Evolutionary conservation across 2,797 vertebrate species (phyloP).

Genomic region (Gadopsis marmoratus): DNA sequence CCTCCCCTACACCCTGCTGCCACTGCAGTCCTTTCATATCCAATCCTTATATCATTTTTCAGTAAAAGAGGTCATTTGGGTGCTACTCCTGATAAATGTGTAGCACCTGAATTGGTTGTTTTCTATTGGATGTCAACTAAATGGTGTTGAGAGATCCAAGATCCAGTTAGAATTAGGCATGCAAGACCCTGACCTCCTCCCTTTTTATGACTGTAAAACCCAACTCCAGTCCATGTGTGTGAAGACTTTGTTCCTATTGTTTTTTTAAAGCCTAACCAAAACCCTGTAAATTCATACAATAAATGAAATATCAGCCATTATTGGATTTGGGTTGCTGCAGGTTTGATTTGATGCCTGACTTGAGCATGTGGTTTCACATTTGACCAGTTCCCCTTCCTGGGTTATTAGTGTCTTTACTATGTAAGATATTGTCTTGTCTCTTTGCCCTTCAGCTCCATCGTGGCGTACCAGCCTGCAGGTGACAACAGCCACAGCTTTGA

Average conservation of each 20-base stretch:
- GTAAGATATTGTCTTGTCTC: neutral
- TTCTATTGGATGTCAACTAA: slow-evolving; percentile 18
- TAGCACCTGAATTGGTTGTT: slow-evolving; percentile 7
- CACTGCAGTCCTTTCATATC: slow-evolving; percentile 15
- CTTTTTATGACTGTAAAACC: slow-evolving; percentile 50
- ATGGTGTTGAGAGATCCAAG: slow-evolving; percentile 9
- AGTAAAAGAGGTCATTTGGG: slow-evolving; percentile 5
- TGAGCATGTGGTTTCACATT: slow-evolving; percentile 46
- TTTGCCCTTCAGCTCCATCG: slow-evolving; percentile 89
- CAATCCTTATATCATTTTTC: slow-evolving; percentile 6
- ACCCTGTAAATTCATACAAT: neutral
- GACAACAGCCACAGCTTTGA: slow-evolving; percentile 97
- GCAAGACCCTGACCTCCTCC: slow-evolving; percentile 15
- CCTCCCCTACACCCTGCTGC: slow-evolving; percentile 6
- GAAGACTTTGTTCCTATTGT: neutral
- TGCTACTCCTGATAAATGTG: neutral
- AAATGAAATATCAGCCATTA: neutral
- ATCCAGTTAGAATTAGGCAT: slow-evolving; percentile 33
- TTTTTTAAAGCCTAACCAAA: neutral
- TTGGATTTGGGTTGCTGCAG: slow-evolving; percentile 63
- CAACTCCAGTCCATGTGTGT: slow-evolving; percentile 40
- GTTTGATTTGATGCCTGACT: slow-evolving; percentile 46
- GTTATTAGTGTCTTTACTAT: slow-evolving; percentile 14
- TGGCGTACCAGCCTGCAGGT: slow-evolving; percentile 93
- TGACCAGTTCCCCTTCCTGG: slow-evolving; percentile 12